Base-by-base conservation (phyloP, 2,797 vertebrate genomes). In the Pseudotriccus pelzelni region DNA sequence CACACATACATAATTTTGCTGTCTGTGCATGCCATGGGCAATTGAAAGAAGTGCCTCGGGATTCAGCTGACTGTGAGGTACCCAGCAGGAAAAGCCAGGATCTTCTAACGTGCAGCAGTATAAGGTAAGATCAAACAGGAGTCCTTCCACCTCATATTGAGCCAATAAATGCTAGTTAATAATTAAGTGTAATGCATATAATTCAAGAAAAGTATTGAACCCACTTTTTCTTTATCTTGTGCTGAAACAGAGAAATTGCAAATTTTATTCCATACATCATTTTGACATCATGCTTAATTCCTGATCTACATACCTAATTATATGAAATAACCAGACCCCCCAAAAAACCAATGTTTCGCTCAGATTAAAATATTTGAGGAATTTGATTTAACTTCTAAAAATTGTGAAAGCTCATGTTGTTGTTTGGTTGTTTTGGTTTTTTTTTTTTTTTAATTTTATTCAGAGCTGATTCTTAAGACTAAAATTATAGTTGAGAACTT, bases 81-180 rank as follows among this genome's bases (percentile, higher is more conserved):
- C 7, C 7, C 46, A 56, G 28, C 21, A 80, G 49, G 21, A 69
- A 90, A 83, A 49, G 11, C 34, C 2, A 44, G 16, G n/a, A 43
- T 79, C 12, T 9, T 47, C 36, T 76, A 37, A 72, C 0, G 0
- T 46, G 34, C 24, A 52, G n/a, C 1, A 0, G 8, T 49, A 24
- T n/a, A 36, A 80, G 58, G 25, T 55, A 55, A 76, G 39, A 43
- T 64, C 23, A 72, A 41, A 68, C 6, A 41, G 6, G 11, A 69
- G 4, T 53, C 6, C 37, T 92, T 83, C 21, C 12, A 46, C 10
- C 24, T 85, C 12, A 20, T 34, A 25, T 0, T 59, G 30, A 80
- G 27, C 6, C 28, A 85, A 49, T 39, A 89, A 64, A 58, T 64
- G 11, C 5, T 83, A 56, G 9, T 56, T 27, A 72, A 46, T 47